Evolutionary conservation across 2,888 invertebrate genomes (phyloP), one percentile per base, ranked within the genome.

Genomic region (Ormia ochracea): DNA sequence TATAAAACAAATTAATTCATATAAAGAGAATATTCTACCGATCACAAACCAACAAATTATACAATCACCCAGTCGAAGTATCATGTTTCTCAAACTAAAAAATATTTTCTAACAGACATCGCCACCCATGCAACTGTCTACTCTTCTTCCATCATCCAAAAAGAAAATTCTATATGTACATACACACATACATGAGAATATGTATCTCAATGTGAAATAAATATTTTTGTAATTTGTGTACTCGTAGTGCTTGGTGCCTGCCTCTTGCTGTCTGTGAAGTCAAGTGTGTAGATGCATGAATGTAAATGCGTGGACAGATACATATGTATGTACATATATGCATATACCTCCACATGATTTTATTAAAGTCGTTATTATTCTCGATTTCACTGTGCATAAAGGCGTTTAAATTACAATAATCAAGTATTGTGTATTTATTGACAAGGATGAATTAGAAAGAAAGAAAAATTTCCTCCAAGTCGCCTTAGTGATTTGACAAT

Each of bases 71-170:
- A 63, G 33, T 38, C 36, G 38, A 56, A n/a, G 50, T 14, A 28
- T 9, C 9, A 6, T 28, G 23, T 14, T 14, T 50, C 17, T 1
- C 28, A n/a, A 26, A 14, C 28, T 26, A 48, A 21, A n/a, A 48
- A 19, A 36, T 23, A 26, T 12, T 23, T 21, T 52, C 43, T 7
- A 23, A 52, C 41, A 12, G 33, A 58, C 73, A 61, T 38, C 14
- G 7, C 66, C 45, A 78, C 59, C 66, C 68, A 63, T 69, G 74
- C n/a, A n/a, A n/a, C n/a, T 78, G 68, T 21, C 58, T 5, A n/a
- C 10, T 52, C 28, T 19, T 54, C 17, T 45, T 65, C 56, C 38
- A 31, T 6, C 31, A 31, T 61, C 45, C 21, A 73, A 48, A 73
- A 72, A 73, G 38, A 36, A 65, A 45, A 43, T 65, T 65, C 21